Evolutionary conservation across 2,888 invertebrate species (phyloP), one percentile per base, ranked within the genome.

Genomic region (Cistogaster globosa): DNA sequence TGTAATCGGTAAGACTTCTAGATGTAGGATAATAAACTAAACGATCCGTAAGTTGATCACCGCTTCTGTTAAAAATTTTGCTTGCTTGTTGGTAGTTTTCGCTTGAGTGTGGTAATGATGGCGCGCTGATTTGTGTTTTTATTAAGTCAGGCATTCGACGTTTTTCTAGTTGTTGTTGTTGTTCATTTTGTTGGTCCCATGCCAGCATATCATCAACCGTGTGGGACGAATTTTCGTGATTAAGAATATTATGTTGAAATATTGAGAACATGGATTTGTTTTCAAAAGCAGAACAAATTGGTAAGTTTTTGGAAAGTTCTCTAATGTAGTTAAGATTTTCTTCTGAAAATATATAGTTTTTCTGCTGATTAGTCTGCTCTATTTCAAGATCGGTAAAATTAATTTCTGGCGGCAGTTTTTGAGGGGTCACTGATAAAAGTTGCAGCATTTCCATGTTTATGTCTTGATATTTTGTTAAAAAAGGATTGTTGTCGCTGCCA

Each of bases 11-110:
- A 87, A 92, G 93, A 91, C 86, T 94, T 92, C 93, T 90, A 89
- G 93, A 93, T 92, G 94, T 90, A 1, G 97, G 97, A 91, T 97
- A 97, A 88, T 96, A 97, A 0, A 96, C 96, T 9, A 97, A 93
- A 16, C 96, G 96, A 90, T 97, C 97, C 0, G 96, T 97, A 32
- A 97, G 94, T 68, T 90, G 88, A 1, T 88, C 87, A 62, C 89
- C 88, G 16, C 88, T 89, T 5, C 16, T 48, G 57, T 89, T 88
- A 0, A 11, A 89, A 86, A 6, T 79, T 81, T n/a, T 85, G 75
- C 2, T 38, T 11, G n/a, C 2, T 4, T 51, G 22, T 14, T 57
- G n/a, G 18, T 26, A 58, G 48, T 51, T 36, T 36, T 75, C 53
- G n/a, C 9, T 57, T 18, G 42, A 6, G 20, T 26, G 14, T 12